A percentile compares a stretch with the other conserved stretches of the same genome.
These are phyloP conservation scores for Pithys albifrons DNA, from an alignment of 2,113 vertebrate species.

Conservation along the genomic window DNA sequence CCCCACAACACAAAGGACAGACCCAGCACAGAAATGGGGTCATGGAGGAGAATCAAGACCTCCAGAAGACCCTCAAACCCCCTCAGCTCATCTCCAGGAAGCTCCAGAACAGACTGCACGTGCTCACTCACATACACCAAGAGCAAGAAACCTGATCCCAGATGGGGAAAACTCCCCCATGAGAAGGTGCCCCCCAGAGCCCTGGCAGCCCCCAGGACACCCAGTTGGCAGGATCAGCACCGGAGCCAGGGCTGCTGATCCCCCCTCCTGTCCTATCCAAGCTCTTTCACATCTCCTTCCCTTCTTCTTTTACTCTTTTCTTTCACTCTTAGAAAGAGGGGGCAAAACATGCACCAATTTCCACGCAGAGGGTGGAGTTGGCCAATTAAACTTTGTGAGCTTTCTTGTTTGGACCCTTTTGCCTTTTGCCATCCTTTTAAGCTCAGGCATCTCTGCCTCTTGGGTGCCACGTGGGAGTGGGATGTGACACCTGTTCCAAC, in stretches of 20 bases:
- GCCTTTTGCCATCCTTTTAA: neutral
- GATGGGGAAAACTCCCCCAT: fast-evolving
- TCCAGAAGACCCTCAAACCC: neutral
- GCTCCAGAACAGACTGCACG: neutral
- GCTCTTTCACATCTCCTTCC: neutral
- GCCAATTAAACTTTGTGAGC: neutral
- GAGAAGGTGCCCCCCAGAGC: neutral
- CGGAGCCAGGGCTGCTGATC: neutral
- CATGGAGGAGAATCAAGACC: neutral
- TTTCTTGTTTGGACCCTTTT: neutral
- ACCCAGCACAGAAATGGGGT: neutral
- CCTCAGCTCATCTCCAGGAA: fast-evolving
- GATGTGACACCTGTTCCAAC: neutral
- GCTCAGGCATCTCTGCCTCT: fast-evolving
- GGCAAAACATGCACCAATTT: fast-evolving
- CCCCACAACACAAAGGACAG: fast-evolving
- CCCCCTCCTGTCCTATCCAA: neutral
- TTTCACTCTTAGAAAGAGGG: neutral
- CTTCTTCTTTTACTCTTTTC: neutral
- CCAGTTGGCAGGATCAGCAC: neutral
- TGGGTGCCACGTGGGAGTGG: neutral
- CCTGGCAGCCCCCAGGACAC: neutral
- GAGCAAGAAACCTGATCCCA: neutral
- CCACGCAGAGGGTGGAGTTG: fast-evolving
- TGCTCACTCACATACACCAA: fast-evolving